Evolutionary conservation across 1,140 invertebrate genomes (phyloP).

Genomic region (Sarcophaga peregrina): DNA sequence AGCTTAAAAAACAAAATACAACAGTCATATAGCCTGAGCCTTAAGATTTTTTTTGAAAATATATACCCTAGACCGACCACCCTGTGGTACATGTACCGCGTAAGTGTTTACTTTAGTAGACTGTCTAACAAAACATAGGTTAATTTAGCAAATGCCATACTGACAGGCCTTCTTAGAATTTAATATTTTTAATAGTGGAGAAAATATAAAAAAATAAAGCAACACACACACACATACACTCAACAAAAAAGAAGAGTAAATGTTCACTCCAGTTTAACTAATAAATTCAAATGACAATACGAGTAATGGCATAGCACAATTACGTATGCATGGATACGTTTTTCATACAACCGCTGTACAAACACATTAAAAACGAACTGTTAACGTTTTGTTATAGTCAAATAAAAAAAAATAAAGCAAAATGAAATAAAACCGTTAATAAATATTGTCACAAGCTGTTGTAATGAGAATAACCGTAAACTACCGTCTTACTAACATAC

Average conservation of each 20-base stretch:
- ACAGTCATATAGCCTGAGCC: no score
- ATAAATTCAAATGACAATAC: not conserved
- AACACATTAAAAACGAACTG: not conserved
- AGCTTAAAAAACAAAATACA: no score
- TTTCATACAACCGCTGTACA: not conserved
- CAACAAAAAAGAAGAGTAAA: not conserved
- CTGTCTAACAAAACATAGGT: no score
- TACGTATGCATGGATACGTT: not conserved
- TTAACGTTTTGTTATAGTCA: not conserved
- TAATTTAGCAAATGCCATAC: not conserved
- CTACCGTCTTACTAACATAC: not conserved
- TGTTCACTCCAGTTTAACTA: not conserved
- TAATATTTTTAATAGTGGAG: not conserved
- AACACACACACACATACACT: no score
- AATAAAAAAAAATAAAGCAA: not conserved
- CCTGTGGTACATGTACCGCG: no score
- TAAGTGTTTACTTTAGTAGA: no score
- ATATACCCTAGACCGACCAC: no score
- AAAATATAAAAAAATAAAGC: not conserved
- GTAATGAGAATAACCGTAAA: conserved; percentile 12
- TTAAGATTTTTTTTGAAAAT: no score
- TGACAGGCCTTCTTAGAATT: not conserved
- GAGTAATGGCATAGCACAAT: no score
- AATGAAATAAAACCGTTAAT: conserved; percentile 15
- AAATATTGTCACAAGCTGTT: conserved; percentile 23